Conservation (phyloP, 2,888 invertebrate species). For the Mimumesa dahlbomi region DNA sequence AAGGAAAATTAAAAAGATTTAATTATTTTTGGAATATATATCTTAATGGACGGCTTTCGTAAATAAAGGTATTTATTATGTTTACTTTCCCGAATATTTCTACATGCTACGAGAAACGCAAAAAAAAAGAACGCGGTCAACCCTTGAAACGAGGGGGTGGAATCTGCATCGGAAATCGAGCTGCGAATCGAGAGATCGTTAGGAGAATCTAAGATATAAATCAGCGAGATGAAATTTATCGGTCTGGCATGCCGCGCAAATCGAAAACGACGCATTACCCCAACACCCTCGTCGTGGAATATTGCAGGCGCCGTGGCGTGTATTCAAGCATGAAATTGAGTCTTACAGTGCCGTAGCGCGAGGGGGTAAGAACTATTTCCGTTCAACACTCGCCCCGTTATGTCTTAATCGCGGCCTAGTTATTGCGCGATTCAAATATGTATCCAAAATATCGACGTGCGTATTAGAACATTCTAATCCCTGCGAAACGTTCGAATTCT, state of each 20-base stretch:
- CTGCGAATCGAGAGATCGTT: conserved; percentile 13
- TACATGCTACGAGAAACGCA: no score
- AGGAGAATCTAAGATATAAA: conserved; percentile 48
- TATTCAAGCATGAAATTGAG: conserved; percentile 66
- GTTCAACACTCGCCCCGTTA: conserved; percentile 36
- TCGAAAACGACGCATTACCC: conserved; percentile 58
- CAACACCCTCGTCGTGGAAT: conserved; percentile 46
- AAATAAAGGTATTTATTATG: no score
- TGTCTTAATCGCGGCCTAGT: conserved; percentile 42
- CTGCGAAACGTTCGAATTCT: no score
- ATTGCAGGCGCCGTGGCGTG: conserved; percentile 42
- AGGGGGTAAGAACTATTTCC: conserved; percentile 29
- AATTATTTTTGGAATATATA: no score
- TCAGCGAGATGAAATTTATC: conserved; percentile 58
- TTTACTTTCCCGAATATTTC: no score
- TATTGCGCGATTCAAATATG: conserved; percentile 42
- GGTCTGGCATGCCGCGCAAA: conserved; percentile 48
- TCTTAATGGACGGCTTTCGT: no score
- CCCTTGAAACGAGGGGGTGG: not conserved
- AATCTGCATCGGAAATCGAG: not conserved
- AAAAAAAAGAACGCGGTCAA: not conserved
- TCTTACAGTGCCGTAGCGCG: conserved; percentile 50
- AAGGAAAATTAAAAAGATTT: no score
- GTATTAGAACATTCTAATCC: no score
- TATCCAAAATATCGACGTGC: no score